phyloP scores from a whole-genome alignment of 2,888 invertebrate species.

The Pediacus dermestoides region DNA sequence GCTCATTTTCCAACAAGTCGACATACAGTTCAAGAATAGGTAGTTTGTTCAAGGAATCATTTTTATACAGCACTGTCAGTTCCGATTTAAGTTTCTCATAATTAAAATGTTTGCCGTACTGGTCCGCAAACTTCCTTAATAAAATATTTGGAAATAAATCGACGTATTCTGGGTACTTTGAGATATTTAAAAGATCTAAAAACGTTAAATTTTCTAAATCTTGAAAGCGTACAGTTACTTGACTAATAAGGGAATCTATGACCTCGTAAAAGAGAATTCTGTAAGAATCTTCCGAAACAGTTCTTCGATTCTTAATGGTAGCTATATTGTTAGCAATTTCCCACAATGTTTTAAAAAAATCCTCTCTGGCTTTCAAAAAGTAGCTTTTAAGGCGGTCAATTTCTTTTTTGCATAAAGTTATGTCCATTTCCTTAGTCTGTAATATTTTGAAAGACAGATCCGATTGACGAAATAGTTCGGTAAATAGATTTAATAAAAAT shows the following conservation, averaged over 20 bases:
- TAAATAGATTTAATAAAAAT: constrained; percentile 24
- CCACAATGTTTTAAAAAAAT: too few relatives aligned
- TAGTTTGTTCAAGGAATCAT: not conserved
- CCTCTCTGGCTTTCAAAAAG: too few relatives aligned
- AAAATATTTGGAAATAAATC: not conserved
- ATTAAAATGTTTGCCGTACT: constrained; percentile 1
- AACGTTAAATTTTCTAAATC: not conserved
- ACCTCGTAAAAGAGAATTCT: constrained; percentile 14
- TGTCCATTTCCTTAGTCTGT: too few relatives aligned
- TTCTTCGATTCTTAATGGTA: too few relatives aligned
- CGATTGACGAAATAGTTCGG: too few relatives aligned
- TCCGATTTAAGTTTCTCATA: constrained; percentile 2
- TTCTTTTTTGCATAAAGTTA: too few relatives aligned
- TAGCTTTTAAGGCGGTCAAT: too few relatives aligned
- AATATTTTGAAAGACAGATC: too few relatives aligned
- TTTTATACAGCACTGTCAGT: constrained; percentile 2
- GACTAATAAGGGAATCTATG: not conserved
- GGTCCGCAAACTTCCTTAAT: not conserved
- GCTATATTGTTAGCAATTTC: too few relatives aligned
- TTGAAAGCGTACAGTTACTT: not conserved
- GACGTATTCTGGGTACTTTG: not conserved
- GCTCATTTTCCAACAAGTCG: not conserved
- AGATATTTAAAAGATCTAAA: not conserved
- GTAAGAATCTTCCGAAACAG: too few relatives aligned
- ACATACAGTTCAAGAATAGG: constrained; percentile 1